Conservation (phyloP, 2,888 invertebrate genomes). For the Hypercompe scribonia region DNA sequence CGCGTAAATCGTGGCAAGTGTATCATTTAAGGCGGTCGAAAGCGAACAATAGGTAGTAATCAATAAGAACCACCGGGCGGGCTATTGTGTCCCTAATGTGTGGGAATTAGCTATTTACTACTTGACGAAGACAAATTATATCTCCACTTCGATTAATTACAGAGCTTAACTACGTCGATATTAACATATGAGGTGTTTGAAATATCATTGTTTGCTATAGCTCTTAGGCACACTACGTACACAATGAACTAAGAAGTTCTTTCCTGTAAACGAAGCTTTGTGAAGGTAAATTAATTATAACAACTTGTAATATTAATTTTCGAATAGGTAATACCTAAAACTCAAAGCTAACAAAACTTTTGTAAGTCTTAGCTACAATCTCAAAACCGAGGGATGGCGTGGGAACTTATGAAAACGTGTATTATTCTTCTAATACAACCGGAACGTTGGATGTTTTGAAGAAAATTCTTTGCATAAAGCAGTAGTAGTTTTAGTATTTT, state of each 20-base stretch:
- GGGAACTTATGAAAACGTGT: not conserved
- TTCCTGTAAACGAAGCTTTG: not conserved
- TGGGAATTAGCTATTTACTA: slow-evolving; percentile 85
- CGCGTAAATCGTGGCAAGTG: slow-evolving; percentile 76
- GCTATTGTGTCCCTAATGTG: slow-evolving; percentile 84
- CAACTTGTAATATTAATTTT: not conserved
- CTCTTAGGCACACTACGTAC: slow-evolving; percentile 11
- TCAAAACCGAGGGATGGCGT: not conserved
- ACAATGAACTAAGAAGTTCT: not conserved
- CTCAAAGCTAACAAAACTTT: not conserved
- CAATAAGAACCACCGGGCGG: slow-evolving; percentile 79
- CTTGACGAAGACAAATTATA: slow-evolving; percentile 86
- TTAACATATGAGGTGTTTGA: slow-evolving; percentile 60
- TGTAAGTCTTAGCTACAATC: not conserved
- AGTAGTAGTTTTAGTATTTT: no score
- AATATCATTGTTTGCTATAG: slow-evolving; percentile 40
- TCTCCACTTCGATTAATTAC: slow-evolving; percentile 82
- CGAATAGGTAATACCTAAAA: not conserved
- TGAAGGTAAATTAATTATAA: not conserved
- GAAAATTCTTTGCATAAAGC: not conserved
- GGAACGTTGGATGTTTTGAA: not conserved
- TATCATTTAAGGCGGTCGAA: slow-evolving; percentile 79
- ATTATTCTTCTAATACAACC: not conserved
- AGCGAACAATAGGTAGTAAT: slow-evolving; percentile 83
- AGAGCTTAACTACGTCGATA: slow-evolving; percentile 78